Evolutionary conservation across 2,888 invertebrate genomes (phyloP).

Genomic region (Heliconius erato): DNA sequence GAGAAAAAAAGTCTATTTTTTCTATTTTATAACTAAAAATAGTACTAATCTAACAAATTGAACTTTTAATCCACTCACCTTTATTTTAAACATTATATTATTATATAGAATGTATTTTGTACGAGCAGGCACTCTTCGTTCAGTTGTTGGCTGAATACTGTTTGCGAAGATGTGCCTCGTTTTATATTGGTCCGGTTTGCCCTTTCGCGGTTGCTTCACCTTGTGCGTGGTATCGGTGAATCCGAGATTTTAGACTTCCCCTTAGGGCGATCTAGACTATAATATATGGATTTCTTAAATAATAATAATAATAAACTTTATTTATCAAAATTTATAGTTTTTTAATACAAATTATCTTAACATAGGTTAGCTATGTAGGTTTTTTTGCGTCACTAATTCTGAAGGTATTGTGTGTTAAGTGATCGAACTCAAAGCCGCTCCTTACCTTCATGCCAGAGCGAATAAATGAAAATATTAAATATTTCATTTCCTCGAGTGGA

Average conservation of each 20-base stretch:
- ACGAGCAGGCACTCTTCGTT: constrained; percentile 67
- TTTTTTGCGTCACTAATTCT: no score
- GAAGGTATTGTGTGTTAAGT: no score
- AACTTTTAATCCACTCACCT: constrained; percentile 68
- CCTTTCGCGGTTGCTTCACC: constrained; percentile 85
- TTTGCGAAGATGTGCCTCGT: constrained; percentile 79
- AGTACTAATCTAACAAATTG: constrained; percentile 27
- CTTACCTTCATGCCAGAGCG: no score
- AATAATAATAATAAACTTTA: not conserved
- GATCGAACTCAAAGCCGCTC: no score
- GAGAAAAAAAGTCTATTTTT: no score
- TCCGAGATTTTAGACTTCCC: constrained; percentile 67
- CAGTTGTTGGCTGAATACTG: constrained; percentile 77
- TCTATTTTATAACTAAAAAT: not conserved
- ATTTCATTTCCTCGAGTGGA: no score
- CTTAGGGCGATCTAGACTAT: constrained; percentile 56
- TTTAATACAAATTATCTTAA: no score
- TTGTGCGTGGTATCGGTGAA: constrained; percentile 76
- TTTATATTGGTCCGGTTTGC: constrained; percentile 84
- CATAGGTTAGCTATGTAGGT: no score
- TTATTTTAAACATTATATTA: constrained; percentile 64
- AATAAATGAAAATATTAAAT: no score
- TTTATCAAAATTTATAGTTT: no score
- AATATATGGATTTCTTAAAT: constrained; percentile 48
- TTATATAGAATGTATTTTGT: constrained; percentile 54